Evolutionary conservation across 2,113 vertebrate genomes (phyloP), one percentile per base, ranked within the genome.

Genomic region (Tichodroma muraria): DNA sequence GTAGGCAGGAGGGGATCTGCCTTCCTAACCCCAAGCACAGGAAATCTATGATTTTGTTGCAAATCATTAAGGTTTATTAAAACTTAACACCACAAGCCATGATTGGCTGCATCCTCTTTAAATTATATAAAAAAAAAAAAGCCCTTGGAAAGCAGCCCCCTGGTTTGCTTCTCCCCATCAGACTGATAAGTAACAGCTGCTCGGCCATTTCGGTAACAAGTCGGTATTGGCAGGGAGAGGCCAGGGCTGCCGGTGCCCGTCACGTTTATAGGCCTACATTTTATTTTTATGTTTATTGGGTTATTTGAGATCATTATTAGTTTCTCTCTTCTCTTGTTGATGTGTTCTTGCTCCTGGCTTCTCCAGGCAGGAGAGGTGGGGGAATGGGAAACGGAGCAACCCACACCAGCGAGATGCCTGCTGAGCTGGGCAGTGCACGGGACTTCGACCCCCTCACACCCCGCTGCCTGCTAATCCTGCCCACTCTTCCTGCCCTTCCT

Each of bases 211-310:
- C 77, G 6, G 92, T 95, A 96, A 96, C 84, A 89, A 94, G 84
- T 94, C 52, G 2, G 93, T 65, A 80, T 90, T 95, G 96, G 96
- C 96, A 94, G 68, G 78, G 92, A 95, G 93, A 31, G 15, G 88
- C 94, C 88, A 90, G 92, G 90, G 93, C 94, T 97, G 90, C 90
- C 40, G 59, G 89, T 94, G 80, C 94, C 88, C 90, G 25, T 94
- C 95, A 96, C 35, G 50, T 97, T 96, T 97, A 95, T 96, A 87
- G 85, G 83, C 84, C 95, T 82, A 92, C 94, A 94, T 95, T 96
- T 97, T 95, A 96, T 92, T 95, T 96, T 95, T 92, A 96, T 89
- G 94, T 96, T 96, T 95, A 96, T 96, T 97, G 93, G 94, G 92
- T 97, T 97, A 97, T 96, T 94, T 96, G 94, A 95, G 85, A 93